Base-by-base conservation (phyloP, 2,113 vertebrate genomes). In the Clarias batrachus region DNA sequence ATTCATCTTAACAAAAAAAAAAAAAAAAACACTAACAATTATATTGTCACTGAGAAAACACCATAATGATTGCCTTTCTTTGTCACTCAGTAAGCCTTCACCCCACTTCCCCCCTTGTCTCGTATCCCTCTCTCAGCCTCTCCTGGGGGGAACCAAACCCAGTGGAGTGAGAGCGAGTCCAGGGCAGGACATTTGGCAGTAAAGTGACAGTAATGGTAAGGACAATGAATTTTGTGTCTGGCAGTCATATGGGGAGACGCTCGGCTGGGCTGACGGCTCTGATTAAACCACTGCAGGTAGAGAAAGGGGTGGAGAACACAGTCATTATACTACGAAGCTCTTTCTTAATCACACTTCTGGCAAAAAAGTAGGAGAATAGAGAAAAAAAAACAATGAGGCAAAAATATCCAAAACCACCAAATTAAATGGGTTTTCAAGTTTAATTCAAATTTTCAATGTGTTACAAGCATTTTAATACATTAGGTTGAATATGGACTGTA, bases 221-320 rank as follows among this genome's bases (percentile, higher is more conserved):
- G 97, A 99, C 97, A 97, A 97, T 97, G 96, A 99, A 98, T 98
- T 98, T 97, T 96, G 97, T 98, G 97, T 98, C 97, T 98, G 95
- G 94, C 94, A 98, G 97, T 96, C 97, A 99, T 95, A 87, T 94
- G 95, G 96, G 87, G 96, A 94, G 96, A 98, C 96, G 97, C 97
- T 97, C 96, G 96, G 96, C 96, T 98, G 96, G 95, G 97, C 97
- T 97, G 97, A 98, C 97, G 97, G 91, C 92, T 95, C 96, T 96
- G 97, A 98, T 99, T 98, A 98, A 97, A 97, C 97, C 96, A 96
- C 97, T 97, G 96, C 97, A 99, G 98, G 97, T 99, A 96, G 93
- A 94, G 96, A 94, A 91, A 94, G 66, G 78, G 60, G 30, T 71
- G 79, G 63, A 94, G 95, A 95, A 92, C 10, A 90, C 94, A 94